A percentile compares a stretch with the other conserved stretches of the same genome.
These are phyloP conservation scores for Temnothorax nylanderi DNA, from an alignment of 1,140 invertebrate genomes.

Conservation along the genomic window DNA sequence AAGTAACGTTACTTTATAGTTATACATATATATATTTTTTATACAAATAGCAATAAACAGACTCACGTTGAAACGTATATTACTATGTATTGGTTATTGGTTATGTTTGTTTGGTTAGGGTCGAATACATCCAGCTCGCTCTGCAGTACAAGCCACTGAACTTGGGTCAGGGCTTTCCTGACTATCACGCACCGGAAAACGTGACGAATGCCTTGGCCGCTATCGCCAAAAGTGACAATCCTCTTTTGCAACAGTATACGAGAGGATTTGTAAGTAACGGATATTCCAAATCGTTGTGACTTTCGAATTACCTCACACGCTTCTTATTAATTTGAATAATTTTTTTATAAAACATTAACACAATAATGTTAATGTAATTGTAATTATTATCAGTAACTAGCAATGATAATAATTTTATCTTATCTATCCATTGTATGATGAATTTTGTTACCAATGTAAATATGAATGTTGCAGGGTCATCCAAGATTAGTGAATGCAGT, in stretches of 20 bases:
- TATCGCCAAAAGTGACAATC: constrained; percentile 89
- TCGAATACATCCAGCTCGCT: constrained; percentile 97
- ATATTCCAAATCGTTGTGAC: background rate
- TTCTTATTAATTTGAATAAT: background rate
- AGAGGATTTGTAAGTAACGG: constrained; percentile 91
- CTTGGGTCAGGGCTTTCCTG: constrained; percentile 99
- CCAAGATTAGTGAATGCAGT: constrained; percentile 94
- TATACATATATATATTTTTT: background rate
- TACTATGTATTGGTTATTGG: background rate
- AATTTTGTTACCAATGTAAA: constrained; percentile 5
- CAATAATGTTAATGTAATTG: background rate
- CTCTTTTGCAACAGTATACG: constrained; percentile 96
- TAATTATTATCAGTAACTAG: background rate
- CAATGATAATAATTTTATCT: constrained; percentile 25
- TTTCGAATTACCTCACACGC: background rate
- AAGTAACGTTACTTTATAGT: constrained; percentile 60
- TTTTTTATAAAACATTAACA: background rate
- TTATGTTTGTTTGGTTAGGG: constrained; percentile 88
- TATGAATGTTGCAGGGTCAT: constrained; percentile 92
- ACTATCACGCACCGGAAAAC: constrained; percentile 95
- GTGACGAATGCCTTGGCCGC: constrained; percentile 92
- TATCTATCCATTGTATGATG: constrained; percentile 18
- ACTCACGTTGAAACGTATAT: background rate
- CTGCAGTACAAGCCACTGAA: constrained; percentile 96
- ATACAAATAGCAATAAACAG: too few species aligned